Evolutionary conservation across 2,797 vertebrate species (phyloP).

Genomic region (Cryptoblepharus egeriae): DNA sequence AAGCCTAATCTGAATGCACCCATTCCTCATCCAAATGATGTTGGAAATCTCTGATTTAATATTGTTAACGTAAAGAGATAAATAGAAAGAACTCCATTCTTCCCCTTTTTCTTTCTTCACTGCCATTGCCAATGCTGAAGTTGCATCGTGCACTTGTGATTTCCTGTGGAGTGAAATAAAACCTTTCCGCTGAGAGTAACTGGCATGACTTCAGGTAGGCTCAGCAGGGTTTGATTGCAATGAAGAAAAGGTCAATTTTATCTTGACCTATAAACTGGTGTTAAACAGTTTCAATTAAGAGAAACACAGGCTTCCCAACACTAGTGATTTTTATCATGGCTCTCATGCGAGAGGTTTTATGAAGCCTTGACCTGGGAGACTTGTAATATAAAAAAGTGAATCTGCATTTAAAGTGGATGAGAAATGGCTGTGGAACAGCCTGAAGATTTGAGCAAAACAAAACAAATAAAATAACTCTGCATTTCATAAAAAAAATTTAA

Average conservation of each 20-base stretch:
- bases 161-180: conserved; percentile 3
- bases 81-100: neutral
- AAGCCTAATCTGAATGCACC: neutral
- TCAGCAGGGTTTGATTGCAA: conserved; percentile 12
- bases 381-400: neutral
- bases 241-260: conserved; percentile 11
- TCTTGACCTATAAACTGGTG: conserved; percentile 1
- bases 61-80: neutral
- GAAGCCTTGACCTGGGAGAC: neutral
- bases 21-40: neutral
- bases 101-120: neutral
- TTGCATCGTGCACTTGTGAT: neutral
- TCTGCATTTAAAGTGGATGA: neutral
- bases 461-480: neutral
- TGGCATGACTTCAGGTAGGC: conserved; percentile 3
- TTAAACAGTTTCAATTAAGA: neutral
- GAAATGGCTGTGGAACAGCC: neutral
- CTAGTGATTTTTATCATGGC: neutral
- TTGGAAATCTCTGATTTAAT: neutral
- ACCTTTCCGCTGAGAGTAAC: neutral
- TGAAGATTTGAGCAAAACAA: neutral
- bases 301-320: neutral
- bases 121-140: neutral
- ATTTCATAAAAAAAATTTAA: neutral
- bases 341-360: neutral